These are phyloP conservation scores for Menura novaehollandiae DNA, from an alignment of 2,113 vertebrate genomes.

Conservation along the genomic window DNA sequence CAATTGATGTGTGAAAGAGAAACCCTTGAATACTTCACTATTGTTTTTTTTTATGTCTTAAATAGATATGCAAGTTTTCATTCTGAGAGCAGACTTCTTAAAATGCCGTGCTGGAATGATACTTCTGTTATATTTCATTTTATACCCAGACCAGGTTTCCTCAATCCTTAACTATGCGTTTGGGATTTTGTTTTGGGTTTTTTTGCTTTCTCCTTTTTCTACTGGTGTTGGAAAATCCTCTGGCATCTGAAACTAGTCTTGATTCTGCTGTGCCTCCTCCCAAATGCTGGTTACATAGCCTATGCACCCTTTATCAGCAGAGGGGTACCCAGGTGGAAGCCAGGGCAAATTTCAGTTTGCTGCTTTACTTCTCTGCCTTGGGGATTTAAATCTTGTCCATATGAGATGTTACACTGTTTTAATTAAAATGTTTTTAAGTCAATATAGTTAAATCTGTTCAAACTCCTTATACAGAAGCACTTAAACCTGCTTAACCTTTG, in stretches of 20 bases:
- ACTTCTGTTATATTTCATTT: neutral
- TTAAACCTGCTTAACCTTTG: constrained; percentile 57
- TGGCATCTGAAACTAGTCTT: neutral
- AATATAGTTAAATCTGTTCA: constrained; percentile 29
- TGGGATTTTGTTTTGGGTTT: neutral
- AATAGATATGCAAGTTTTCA: neutral
- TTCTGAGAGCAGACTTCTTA: neutral
- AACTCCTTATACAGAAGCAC: constrained; percentile 13
- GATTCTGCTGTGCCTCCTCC: neutral
- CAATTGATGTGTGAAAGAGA: neutral
- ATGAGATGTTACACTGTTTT: neutral
- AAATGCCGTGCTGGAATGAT: neutral
- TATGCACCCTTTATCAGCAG: neutral
- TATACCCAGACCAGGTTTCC: neutral
- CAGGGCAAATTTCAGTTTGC: neutral
- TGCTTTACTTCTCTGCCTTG: neutral
- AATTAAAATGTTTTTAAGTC: constrained; percentile 49
- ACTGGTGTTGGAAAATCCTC: neutral
- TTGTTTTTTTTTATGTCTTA: neutral
- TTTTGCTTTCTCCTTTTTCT: neutral
- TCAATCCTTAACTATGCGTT: neutral
- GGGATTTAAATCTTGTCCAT: neutral
- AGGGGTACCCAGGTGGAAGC: neutral
- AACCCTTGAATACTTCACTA: neutral
- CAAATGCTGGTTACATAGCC: neutral